phyloP scores from a whole-genome alignment of 2,113 vertebrate species.

The Sapayoa aenigma region DNA sequence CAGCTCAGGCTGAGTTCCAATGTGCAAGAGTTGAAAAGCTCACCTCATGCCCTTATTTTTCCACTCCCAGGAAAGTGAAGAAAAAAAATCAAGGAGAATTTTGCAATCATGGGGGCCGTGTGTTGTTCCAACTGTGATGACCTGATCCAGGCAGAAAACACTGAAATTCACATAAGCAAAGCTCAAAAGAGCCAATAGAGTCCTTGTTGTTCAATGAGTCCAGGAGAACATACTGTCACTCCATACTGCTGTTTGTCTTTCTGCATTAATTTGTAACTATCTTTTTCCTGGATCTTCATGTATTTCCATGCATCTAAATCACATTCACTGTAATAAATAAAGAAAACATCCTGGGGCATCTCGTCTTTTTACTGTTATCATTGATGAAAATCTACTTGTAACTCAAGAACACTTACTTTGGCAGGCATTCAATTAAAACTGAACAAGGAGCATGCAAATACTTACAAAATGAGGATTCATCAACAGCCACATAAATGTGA shows the following conservation, averaged over 20 bases:
- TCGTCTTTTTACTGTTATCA: background rate
- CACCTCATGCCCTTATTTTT: background rate
- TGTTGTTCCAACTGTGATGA: background rate
- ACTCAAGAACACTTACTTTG: background rate
- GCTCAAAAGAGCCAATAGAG: background rate
- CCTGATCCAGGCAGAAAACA: background rate
- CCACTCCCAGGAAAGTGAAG: background rate
- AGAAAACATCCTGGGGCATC: background rate
- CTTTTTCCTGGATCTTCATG: background rate
- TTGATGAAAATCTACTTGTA: background rate
- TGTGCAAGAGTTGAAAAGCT: background rate
- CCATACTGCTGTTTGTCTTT: background rate
- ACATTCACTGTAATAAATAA: background rate
- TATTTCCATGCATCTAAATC: background rate
- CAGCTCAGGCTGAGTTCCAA: background rate
- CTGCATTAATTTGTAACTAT: background rate
- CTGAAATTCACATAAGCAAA: background rate
- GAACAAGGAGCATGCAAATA: slow-evolving; percentile 11
- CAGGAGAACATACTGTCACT: background rate
- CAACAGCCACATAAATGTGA: background rate
- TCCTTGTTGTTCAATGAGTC: background rate
- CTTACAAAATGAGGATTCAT: background rate
- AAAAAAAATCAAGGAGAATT: background rate
- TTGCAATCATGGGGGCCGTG: background rate
- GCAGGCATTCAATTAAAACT: slow-evolving; percentile 49